These are phyloP conservation scores for Euura lappo DNA, from an alignment of 1,140 invertebrate genomes.

Conservation along the genomic window DNA sequence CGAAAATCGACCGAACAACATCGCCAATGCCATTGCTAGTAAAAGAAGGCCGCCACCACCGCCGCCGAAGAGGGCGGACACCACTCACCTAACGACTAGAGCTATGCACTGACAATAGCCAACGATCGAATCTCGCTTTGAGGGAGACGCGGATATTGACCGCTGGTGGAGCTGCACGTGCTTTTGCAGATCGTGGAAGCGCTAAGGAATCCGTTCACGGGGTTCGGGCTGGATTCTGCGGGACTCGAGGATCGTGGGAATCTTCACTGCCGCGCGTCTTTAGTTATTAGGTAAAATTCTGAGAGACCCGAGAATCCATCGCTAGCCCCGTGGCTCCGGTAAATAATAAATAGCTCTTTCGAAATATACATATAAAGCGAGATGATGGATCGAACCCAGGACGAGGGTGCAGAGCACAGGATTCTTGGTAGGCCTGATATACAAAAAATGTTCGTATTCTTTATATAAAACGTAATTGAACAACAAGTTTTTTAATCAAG, in stretches of 20 bases:
- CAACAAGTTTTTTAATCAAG: conserved; percentile 46
- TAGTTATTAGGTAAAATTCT: no score
- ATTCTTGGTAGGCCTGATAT: neutral
- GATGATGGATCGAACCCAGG: neutral
- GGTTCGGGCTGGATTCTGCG: conserved; percentile 4
- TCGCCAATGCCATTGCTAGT: conserved; percentile 48
- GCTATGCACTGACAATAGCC: conserved; percentile 62
- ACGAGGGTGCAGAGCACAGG: neutral
- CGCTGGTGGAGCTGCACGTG: conserved; percentile 48
- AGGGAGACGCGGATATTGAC: conserved; percentile 15
- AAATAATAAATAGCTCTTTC: no score
- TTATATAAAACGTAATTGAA: conserved; percentile 23
- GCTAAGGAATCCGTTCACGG: conserved; percentile 27
- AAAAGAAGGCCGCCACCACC: conserved; percentile 76
- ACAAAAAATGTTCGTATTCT: conserved; percentile 26
- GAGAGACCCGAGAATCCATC: no score
- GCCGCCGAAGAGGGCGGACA: conserved; percentile 79
- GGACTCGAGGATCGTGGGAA: conserved; percentile 11
- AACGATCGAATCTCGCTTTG: conserved; percentile 47
- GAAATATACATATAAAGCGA: neutral
- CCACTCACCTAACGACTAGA: conserved; percentile 70
- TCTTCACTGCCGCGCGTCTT: conserved; percentile 21
- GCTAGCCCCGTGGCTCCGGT: no score
- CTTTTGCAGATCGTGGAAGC: conserved; percentile 53
- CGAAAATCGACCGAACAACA: conserved; percentile 46